phyloP scores from a whole-genome alignment of 2,113 vertebrate genomes.

The Cavia aperea region DNA sequence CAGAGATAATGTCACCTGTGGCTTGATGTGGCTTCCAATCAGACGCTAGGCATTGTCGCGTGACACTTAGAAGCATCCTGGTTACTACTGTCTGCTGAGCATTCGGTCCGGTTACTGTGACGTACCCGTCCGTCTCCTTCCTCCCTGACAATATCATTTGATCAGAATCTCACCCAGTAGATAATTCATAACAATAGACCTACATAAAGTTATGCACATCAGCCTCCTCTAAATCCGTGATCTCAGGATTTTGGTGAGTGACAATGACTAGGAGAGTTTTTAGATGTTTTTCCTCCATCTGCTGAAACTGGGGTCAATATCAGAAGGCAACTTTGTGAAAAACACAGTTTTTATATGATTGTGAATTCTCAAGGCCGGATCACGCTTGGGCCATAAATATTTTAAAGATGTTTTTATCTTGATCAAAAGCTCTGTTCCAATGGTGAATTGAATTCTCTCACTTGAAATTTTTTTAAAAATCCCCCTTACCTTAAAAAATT shows the following conservation, averaged over 20 bases:
- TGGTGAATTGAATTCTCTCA: slow-evolving; percentile 2
- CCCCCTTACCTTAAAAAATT: background rate
- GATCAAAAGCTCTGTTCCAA: background rate
- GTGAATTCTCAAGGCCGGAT: background rate
- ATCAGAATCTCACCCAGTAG: background rate
- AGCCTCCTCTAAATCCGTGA: background rate
- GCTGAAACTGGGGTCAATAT: background rate
- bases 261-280: background rate
- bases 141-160: background rate
- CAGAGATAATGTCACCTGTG: background rate
- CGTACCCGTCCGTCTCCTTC: background rate
- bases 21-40: background rate
- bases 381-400: background rate
- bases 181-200: background rate
- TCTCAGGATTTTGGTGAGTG: background rate
- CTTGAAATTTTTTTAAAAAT: background rate
- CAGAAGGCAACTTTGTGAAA: background rate
- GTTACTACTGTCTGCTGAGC: background rate
- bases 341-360: background rate
- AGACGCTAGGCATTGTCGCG: background rate
- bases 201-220: background rate
- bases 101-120: background rate
- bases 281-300: background rate
- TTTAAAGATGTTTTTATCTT: background rate
- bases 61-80: background rate